Conservation (phyloP, 1,140 invertebrate genomes). For the Papilio dardanus region DNA sequence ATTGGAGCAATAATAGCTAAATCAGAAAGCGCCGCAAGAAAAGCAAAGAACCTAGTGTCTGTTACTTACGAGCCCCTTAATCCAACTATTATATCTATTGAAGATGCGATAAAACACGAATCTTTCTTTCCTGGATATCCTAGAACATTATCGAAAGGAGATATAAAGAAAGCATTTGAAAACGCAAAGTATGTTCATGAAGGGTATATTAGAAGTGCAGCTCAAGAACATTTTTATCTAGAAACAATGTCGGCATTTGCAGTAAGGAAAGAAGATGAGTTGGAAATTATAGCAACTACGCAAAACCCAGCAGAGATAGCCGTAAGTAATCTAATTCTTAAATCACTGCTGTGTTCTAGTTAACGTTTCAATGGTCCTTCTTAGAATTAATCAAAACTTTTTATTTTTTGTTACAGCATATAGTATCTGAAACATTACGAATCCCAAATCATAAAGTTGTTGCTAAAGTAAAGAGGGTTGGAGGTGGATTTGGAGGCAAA, state of each 20-base stretch:
- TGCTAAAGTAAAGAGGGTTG: conserved; percentile 88
- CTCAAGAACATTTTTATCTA: conserved; percentile 98
- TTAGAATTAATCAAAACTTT: conserved; percentile 43
- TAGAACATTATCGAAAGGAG: conserved; percentile 84
- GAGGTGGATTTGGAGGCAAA: conserved; percentile 94
- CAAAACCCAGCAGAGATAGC: conserved; percentile 90
- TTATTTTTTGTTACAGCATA: conserved; percentile 67
- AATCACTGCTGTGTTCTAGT: conserved; percentile 43
- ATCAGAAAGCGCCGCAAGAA: conserved; percentile 88
- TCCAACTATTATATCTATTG: conserved; percentile 92
- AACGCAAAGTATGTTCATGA: conserved; percentile 86
- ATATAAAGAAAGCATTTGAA: conserved; percentile 86
- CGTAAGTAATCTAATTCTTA: conserved; percentile 74
- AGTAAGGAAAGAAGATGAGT: conserved; percentile 90
- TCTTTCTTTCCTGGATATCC: conserved; percentile 86
- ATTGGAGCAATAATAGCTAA: conserved; percentile 90
- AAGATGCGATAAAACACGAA: conserved; percentile 90
- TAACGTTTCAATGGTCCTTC: neutral
- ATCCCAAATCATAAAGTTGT: conserved; percentile 87
- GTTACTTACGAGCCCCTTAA: conserved; percentile 89
- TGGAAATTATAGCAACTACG: conserved; percentile 92
- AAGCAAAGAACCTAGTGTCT: conserved; percentile 88
- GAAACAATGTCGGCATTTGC: conserved; percentile 89
- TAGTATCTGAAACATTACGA: conserved; percentile 84
- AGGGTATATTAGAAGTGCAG: conserved; percentile 91